phyloP scores from a whole-genome alignment of 2,113 vertebrate species.

The Diphyllodes magnificus region DNA sequence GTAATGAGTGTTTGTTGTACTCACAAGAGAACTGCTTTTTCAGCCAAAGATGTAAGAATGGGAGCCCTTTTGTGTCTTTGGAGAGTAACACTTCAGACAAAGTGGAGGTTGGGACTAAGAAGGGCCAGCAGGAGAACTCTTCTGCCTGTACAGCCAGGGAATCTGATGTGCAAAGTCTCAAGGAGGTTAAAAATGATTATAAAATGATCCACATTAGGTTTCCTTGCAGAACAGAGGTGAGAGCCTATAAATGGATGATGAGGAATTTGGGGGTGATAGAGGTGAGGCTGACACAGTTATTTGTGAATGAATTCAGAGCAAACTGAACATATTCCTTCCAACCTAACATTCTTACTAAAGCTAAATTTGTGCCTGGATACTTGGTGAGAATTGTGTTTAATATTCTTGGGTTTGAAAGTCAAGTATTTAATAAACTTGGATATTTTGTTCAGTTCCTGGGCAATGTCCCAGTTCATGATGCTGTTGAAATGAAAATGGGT shows the following conservation, averaged over 20 bases:
- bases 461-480: not conserved
- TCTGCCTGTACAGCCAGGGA: not conserved
- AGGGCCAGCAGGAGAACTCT: not conserved
- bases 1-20: not conserved
- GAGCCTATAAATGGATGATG: not conserved
- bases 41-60: not conserved
- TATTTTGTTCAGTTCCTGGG: not conserved
- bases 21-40: too few relatives aligned
- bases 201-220: not conserved
- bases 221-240: not conserved
- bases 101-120: not conserved
- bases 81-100: not conserved
- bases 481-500: not conserved
- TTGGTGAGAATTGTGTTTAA: not conserved
- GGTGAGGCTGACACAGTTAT: not conserved
- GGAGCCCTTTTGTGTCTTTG: not conserved
- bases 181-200: not conserved
- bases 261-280: not conserved
- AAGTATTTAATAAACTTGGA: not conserved
- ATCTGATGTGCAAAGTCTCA: not conserved
- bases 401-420: not conserved
- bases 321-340: not conserved
- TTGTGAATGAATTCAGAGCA: not conserved
- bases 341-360: not conserved
- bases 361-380: not conserved